A percentile compares a stretch with the other conserved stretches of the same genome.
These are phyloP conservation scores for human DNA, from an alignment of 2,113 vertebrate genomes.

Conservation along the genomic window GRCh38 chr6:97114001-97114500, in stretches of 20 bases:
- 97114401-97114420: constrained; percentile 97
- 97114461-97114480: constrained; percentile 97
- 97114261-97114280: constrained; percentile 93
- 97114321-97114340: constrained; percentile 95
- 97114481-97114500: constrained; percentile 95
- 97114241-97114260: constrained; percentile 94
- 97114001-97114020: constrained; percentile 93
- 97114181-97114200: constrained; percentile 96
- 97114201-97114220: constrained; percentile 95
- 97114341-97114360: constrained; percentile 94
- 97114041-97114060: constrained; percentile 95
- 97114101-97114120: constrained; percentile 91
- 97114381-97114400: constrained; percentile 95
- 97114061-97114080: constrained; percentile 93
- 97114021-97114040: constrained; percentile 94
- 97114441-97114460: constrained; percentile 96
- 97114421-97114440: constrained; percentile 98
- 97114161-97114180: constrained; percentile 98
- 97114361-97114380: constrained; percentile 94
- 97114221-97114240: constrained; percentile 93
- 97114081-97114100: constrained; percentile 94
- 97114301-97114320: constrained; percentile 96
- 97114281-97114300: constrained; percentile 96
- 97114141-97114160: constrained; percentile 92
- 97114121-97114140: constrained; percentile 95